A percentile compares a stretch with the other conserved stretches of the same genome.
Conservation (phyloP, 2,113 vertebrate genomes). For the Triplophysa siluroides region DNA sequence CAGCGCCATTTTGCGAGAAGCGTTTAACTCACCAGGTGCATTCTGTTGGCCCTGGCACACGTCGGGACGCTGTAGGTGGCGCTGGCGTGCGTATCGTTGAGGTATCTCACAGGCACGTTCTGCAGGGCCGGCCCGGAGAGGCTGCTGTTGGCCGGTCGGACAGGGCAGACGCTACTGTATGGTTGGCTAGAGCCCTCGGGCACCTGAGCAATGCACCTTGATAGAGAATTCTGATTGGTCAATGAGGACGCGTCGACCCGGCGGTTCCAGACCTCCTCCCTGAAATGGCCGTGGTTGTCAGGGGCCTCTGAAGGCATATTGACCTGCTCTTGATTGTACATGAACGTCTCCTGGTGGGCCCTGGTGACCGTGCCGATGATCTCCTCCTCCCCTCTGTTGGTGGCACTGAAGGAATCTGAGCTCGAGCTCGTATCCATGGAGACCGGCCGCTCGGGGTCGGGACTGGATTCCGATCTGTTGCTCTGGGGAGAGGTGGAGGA, state of each 20-base stretch:
- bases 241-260: constrained; percentile 69
- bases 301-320: constrained; percentile 60
- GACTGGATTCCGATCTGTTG: constrained; percentile 59
- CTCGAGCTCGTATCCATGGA: constrained; percentile 70
- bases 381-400: constrained; percentile 87
- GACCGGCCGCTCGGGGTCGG: constrained; percentile 45
- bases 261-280: constrained; percentile 69
- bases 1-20: background rate
- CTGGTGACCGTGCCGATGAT: constrained; percentile 86
- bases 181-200: constrained; percentile 15
- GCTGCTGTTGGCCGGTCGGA: constrained; percentile 65
- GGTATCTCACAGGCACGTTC: constrained; percentile 60
- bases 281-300: background rate
- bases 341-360: constrained; percentile 90
- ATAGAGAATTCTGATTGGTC: constrained; percentile 60
- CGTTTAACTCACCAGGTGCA: constrained; percentile 86
- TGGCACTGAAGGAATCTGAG: constrained; percentile 61
- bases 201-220: constrained; percentile 61
- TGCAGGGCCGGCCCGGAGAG: constrained; percentile 68
- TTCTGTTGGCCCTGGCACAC: constrained; percentile 82
- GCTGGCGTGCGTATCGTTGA: background rate
- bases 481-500: constrained; percentile 54
- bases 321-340: constrained; percentile 88
- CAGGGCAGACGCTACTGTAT: constrained; percentile 68
- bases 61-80: constrained; percentile 48